Evolutionary conservation across 2,113 vertebrate genomes (phyloP).

Genomic region (Syngnathoides biaculeatus): DNA sequence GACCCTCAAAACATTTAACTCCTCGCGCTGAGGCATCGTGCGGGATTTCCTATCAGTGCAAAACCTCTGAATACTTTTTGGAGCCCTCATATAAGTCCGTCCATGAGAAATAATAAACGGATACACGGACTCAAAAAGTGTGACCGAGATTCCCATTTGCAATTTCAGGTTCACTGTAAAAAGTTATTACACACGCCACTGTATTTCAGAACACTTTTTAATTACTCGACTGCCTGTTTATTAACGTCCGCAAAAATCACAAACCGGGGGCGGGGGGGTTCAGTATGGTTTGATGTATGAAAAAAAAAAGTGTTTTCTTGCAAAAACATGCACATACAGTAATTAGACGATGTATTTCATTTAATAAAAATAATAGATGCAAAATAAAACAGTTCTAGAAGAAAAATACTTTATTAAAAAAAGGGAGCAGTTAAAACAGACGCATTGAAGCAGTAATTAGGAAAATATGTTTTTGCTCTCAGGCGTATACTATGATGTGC

Average conservation of each 20-base stretch:
- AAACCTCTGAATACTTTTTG: conserved; percentile 70
- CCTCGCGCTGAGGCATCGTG: conserved; percentile 71
- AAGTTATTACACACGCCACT: conserved; percentile 67
- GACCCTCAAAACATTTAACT: conserved; percentile 95
- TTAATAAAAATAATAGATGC: no score
- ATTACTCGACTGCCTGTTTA: conserved; percentile 59
- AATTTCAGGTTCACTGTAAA: conserved; percentile 62
- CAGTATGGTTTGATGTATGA: no score
- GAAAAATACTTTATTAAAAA: no score
- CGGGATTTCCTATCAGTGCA: conserved; percentile 71
- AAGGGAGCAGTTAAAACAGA: no score
- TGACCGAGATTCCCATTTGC: conserved; percentile 61
- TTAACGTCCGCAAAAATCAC: conserved; percentile 1
- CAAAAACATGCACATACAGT: no score
- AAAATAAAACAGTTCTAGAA: no score
- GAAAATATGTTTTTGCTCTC: no score
- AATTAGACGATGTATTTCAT: no score
- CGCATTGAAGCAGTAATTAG: no score
- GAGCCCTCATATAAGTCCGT: conserved; percentile 55
- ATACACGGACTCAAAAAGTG: conserved; percentile 52
- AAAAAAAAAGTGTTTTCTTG: no score
- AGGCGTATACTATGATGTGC: no score
- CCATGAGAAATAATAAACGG: conserved; percentile 46
- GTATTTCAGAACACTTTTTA: conserved; percentile 34
- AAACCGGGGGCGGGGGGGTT: no score